Conservation (phyloP, 2,888 invertebrate species). For the Seira ritae region DNA sequence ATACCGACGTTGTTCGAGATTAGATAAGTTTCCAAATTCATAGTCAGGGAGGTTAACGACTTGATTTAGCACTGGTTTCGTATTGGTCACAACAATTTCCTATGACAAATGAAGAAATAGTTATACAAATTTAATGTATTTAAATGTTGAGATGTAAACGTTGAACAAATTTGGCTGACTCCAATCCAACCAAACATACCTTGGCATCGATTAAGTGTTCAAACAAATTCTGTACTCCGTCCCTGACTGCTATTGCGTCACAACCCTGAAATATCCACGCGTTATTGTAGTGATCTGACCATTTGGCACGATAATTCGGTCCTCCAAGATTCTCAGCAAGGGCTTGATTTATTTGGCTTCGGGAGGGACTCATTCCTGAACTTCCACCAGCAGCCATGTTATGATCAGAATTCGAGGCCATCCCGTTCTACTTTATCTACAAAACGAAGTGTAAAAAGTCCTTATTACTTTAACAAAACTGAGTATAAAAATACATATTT, state of each 20-base stretch:
- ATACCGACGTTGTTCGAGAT: constrained; percentile 78
- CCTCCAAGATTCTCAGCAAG: constrained; percentile 61
- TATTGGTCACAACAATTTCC: constrained; percentile 70
- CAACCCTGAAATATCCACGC: constrained; percentile 80
- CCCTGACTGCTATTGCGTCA: constrained; percentile 78
- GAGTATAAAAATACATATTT: no score
- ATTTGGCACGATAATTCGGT: constrained; percentile 75
- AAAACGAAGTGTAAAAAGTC: no score
- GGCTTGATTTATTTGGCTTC: background rate
- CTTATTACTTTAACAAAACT: no score
- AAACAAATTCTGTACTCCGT: constrained; percentile 78
- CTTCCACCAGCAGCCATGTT: no score
- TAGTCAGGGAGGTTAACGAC: constrained; percentile 77
- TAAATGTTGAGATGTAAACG: constrained; percentile 1
- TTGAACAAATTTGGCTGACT: no score
- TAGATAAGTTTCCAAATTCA: constrained; percentile 77
- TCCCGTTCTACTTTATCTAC: no score
- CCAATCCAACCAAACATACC: no score
- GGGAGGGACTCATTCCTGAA: background rate
- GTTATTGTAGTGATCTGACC: constrained; percentile 80
- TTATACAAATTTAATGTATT: background rate
- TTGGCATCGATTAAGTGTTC: constrained; percentile 79
- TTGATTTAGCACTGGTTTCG: constrained; percentile 68
- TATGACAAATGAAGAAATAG: constrained; percentile 42
- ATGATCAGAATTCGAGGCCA: no score